These are phyloP conservation scores for Ochotona curzoniae DNA, from an alignment of 2,113 vertebrate species.

Conservation along the genomic window DNA sequence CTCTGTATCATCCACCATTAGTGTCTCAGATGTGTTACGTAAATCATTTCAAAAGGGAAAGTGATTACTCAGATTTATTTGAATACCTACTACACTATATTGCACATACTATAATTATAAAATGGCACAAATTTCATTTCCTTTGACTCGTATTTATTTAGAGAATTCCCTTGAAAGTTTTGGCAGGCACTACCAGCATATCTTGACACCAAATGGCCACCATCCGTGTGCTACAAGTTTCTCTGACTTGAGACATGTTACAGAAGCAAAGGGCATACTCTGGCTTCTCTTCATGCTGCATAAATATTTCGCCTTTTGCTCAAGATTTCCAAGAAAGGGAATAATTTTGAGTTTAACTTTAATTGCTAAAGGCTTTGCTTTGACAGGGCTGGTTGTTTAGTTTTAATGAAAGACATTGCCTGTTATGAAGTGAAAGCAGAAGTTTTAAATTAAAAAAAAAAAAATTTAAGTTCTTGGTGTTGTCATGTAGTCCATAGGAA, in stretches of 20 bases:
- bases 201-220: not conserved
- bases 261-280: not conserved
- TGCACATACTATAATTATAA: not conserved
- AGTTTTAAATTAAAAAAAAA: not conserved
- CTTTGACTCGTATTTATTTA: not conserved
- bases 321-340: not conserved
- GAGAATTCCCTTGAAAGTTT: not conserved
- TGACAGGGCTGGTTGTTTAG: not conserved
- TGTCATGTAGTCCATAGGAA: not conserved
- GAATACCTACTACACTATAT: not conserved
- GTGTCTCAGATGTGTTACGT: not conserved
- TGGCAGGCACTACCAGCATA: not conserved
- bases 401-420: conserved; percentile 11
- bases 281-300: not conserved
- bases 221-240: not conserved
- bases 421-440: conserved; percentile 27
- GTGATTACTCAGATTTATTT: not conserved
- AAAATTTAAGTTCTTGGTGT: not conserved
- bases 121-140: not conserved
- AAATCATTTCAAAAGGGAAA: not conserved
- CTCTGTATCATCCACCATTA: not conserved
- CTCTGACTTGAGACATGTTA: not conserved
- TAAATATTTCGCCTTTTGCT: not conserved
- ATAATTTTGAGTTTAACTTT: not conserved
- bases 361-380: not conserved